Evolutionary conservation across 2,888 invertebrate species (phyloP), one percentile per base, ranked within the genome.

Genomic region (Dusona sp.): DNA sequence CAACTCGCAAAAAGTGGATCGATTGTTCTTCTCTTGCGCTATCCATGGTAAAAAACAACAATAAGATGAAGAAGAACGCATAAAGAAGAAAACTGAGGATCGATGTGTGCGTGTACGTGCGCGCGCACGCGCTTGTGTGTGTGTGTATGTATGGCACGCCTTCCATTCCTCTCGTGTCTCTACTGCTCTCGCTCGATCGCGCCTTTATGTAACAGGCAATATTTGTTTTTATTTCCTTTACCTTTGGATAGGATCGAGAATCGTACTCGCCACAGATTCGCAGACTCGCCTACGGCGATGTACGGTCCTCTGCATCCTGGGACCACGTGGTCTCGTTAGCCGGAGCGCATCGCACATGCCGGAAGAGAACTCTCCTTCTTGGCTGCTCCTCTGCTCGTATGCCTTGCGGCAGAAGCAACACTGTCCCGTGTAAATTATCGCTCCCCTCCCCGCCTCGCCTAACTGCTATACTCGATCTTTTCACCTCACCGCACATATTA

Each of bases 261-360:
- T 79, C 68, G 77, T 78, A 29, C 64, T 54, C 78, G 85, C 61
- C 82, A 61, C 57, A 75, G 83, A 86, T 86, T 75, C 85, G 82
- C 51, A 54, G 79, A 48, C 80, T 45, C 77, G 84, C 80, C 61
- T 77, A 75, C 45, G 79, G 82, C 85, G 64, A 22, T 67, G 70
- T 65, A 72, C 36, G 65, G 48, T 38, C 78, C 19, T 68, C 51
- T 54, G 78, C 51, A 57, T 81, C 61, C 74, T 36, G 33, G 61
- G 67, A 86, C 83, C 89, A 87, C 88, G 88, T 87, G 88, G 88
- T 82, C 88, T 89, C 88, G 87, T 89, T 89, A 89, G 79, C 84
- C 82, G 84, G 85, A 83, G 87, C 83, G 80, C 87, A 80, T 84
- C 87, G 80, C 83, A 68, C 67, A 86, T 89, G 88, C 88, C 88